Evolutionary conservation across 2,113 vertebrate species (phyloP).

Genomic region (Ophiodon elongatus): DNA sequence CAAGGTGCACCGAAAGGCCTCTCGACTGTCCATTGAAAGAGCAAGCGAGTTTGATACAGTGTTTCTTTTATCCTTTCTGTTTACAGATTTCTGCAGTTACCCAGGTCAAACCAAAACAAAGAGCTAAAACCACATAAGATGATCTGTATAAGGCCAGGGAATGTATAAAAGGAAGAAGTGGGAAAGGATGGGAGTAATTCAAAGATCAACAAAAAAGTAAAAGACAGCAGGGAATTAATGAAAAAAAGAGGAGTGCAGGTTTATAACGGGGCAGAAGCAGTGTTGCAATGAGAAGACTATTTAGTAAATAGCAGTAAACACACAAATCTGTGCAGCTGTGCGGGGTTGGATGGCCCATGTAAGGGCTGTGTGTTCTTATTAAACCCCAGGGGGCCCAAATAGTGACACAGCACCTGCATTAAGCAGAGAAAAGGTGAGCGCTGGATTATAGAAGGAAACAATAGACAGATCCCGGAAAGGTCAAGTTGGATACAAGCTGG

Average conservation of each 20-base stretch:
- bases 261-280: slow-evolving; percentile 73
- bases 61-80: slow-evolving; percentile 48
- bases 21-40: slow-evolving; percentile 34
- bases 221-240: slow-evolving; percentile 55
- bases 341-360: slow-evolving; percentile 73
- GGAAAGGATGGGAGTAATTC: slow-evolving; percentile 45
- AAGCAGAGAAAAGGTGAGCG: slow-evolving; percentile 43
- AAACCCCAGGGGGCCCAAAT: slow-evolving; percentile 75
- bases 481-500: slow-evolving; percentile 62
- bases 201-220: slow-evolving; percentile 59
- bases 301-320: slow-evolving; percentile 85
- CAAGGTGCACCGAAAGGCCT: slow-evolving; percentile 33
- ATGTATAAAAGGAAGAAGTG: slow-evolving; percentile 26
- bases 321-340: slow-evolving; percentile 82
- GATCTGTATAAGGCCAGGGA: slow-evolving; percentile 53
- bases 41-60: slow-evolving; percentile 24
- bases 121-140: slow-evolving; percentile 67
- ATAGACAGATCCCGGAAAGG: slow-evolving; percentile 52
- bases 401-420: slow-evolving; percentile 80
- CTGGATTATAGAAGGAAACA: slow-evolving; percentile 52
- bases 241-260: slow-evolving; percentile 54
- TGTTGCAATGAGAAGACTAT: slow-evolving; percentile 80
- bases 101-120: slow-evolving; percentile 63
- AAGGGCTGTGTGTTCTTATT: slow-evolving; percentile 77
- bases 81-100: slow-evolving; percentile 63